Percentiles rank a stretch among this genome's conserved stretches.
These are phyloP conservation scores for Calameuta filiformis DNA, from an alignment of 2,888 invertebrate species.

Conservation along the genomic window DNA sequence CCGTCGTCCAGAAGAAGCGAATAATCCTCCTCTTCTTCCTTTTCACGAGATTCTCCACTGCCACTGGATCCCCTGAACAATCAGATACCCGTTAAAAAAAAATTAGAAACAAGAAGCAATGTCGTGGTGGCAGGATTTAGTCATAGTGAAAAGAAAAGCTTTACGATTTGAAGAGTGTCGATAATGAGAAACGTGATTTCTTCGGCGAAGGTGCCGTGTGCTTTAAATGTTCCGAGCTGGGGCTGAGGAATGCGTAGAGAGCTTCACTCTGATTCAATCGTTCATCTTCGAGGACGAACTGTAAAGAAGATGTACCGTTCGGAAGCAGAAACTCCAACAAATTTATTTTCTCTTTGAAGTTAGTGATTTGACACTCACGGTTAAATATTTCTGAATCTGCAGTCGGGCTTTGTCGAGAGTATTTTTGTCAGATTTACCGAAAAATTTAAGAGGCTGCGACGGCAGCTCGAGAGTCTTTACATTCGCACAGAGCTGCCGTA, in stretches of 20 bases:
- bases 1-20: constrained; percentile 79
- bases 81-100: constrained; percentile 7
- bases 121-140: background rate
- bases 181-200: constrained; percentile 87
- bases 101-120: no score
- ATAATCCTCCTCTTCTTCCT: constrained; percentile 85
- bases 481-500: constrained; percentile 84
- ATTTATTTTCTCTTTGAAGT: constrained; percentile 7
- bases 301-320: constrained; percentile 27
- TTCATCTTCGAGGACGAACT: constrained; percentile 90
- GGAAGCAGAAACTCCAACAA: background rate
- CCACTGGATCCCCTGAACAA: constrained; percentile 66
- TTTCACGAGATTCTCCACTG: constrained; percentile 75
- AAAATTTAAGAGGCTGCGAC: constrained; percentile 83
- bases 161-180: constrained; percentile 87
- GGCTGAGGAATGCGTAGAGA: constrained; percentile 90
- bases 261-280: constrained; percentile 89
- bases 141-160: constrained; percentile 25
- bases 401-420: constrained; percentile 85
- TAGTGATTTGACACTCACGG: constrained; percentile 70
- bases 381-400: constrained; percentile 87
- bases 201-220: constrained; percentile 82
- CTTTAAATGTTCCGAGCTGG: constrained; percentile 89
- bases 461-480: constrained; percentile 86
- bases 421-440: constrained; percentile 84